Base-by-base conservation (phyloP, 1,140 invertebrate genomes). In the Drosophila arawakana region DNA sequence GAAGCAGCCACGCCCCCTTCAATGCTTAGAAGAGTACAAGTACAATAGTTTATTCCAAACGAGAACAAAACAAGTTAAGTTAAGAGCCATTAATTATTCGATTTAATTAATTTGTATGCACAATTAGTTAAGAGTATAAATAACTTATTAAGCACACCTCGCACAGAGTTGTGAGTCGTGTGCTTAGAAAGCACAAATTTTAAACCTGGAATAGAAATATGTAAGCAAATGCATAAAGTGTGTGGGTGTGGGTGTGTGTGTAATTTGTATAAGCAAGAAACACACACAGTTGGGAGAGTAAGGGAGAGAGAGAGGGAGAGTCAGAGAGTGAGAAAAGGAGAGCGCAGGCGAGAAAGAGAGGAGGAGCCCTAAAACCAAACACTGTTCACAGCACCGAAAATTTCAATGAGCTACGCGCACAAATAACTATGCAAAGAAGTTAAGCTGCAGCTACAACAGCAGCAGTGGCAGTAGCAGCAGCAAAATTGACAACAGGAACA, bases 381-480 rank as follows among this genome's bases (percentile, higher is more conserved):
- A 62, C 67, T 54, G 63, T 54, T 59, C 49, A 73, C 63, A 39
- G 63, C 57, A 68, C 55, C 57, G 63, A 73, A 73, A 60, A 73
- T 73, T 73, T 73, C 71, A 73, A 73, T 73, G 71, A 73, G 63
- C 63, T 68, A 62, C 59, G 66, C 66, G 67, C 59, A 63, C 50
- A 70, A 70, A 69, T 68, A 68, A 73, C 65, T 74, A 74, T 71
- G 67, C 67, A 74, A 74, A 70, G 66, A 70, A 74, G 66, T 70
- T 62, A 57, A 74, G 67, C 66, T 69, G 59, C 50, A 61, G 58
- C 41, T 21, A 34, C 41, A 21, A 34, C 54, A 66, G 35, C 37
- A 39, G 7, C 49, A 35, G 44, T 25, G 21, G 35, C 37, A 69
- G 34, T 3, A 60, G 15, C 46, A 41, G 10, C 37, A 70, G 15